A percentile compares a stretch with the other conserved stretches of the same genome.
phyloP scores from a whole-genome alignment of 92 coral and sea anemone species.

The Metridium senile region DNA sequence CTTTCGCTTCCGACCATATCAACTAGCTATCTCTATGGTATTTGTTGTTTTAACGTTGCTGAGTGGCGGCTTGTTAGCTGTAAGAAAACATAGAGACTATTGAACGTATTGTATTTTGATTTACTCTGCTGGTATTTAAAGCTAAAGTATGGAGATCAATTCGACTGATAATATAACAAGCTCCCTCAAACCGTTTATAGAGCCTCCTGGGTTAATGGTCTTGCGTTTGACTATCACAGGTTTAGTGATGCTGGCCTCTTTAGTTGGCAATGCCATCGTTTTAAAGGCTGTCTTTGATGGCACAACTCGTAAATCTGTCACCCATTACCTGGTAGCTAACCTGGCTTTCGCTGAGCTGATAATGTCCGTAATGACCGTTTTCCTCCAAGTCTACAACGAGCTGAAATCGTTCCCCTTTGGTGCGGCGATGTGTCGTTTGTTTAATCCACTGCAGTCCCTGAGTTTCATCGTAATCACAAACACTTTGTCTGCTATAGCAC shows the following conservation, averaged over 20 bases:
- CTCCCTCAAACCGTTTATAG: slow-evolving; percentile 7
- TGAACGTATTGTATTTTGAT: no score
- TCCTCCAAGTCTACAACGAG: slow-evolving; percentile 25
- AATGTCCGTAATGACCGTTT: slow-evolving; percentile 30
- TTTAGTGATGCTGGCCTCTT: slow-evolving; percentile 42
- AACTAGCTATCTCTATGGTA: background rate
- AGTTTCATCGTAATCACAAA: slow-evolving; percentile 38
- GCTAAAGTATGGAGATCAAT: no score
- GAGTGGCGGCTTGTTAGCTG: background rate
- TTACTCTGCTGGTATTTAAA: no score
- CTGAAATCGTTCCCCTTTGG: slow-evolving; percentile 10
- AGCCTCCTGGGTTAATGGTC: slow-evolving; percentile 21
- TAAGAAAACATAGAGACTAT: no score
- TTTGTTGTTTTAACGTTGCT: background rate
- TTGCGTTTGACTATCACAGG: slow-evolving; percentile 44
- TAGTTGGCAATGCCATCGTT: slow-evolving; percentile 56
- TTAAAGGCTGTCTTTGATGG: slow-evolving; percentile 47
- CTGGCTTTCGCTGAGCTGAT: slow-evolving; percentile 58
- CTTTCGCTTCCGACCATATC: background rate
- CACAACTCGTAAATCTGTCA: slow-evolving; percentile 44
- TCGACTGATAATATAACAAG: no score
- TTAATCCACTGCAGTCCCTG: slow-evolving; percentile 40
- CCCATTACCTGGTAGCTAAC: slow-evolving; percentile 60
- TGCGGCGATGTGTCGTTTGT: slow-evolving; percentile 23
- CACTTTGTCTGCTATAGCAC: slow-evolving; percentile 56